These are phyloP conservation scores for Chamaetylas fuelleborni DNA, from an alignment of 2,113 vertebrate species.

Conservation along the genomic window DNA sequence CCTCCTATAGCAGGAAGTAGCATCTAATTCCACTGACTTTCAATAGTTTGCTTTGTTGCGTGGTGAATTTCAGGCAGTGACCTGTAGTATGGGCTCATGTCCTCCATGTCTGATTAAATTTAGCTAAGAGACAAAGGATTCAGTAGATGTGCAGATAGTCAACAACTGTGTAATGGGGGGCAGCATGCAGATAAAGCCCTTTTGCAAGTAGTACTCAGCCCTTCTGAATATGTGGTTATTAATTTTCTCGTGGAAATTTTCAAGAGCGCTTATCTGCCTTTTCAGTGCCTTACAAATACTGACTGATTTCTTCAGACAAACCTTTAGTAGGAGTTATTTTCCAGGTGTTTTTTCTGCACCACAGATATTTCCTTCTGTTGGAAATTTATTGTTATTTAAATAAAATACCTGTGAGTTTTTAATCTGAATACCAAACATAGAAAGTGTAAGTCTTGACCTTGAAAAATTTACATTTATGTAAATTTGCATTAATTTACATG, in stretches of 20 bases:
- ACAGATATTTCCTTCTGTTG: not conserved
- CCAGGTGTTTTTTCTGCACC: not conserved
- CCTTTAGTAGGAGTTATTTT: not conserved
- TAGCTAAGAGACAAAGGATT: constrained; percentile 3
- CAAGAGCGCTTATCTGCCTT: not conserved
- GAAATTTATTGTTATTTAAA: not conserved
- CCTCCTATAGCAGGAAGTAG: not conserved
- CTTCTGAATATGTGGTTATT: not conserved
- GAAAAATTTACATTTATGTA: not conserved
- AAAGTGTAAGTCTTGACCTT: not conserved
- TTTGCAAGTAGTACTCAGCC: not conserved
- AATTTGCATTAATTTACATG: not conserved
- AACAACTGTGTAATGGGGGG: not conserved
- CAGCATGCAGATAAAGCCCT: not conserved
- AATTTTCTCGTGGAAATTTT: not conserved
- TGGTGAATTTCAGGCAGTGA: constrained; percentile 1
- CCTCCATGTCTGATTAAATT: constrained; percentile 36
- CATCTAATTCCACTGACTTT: not conserved
- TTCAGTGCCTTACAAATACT: not conserved
- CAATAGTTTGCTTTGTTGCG: not conserved
- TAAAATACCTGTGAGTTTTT: not conserved
- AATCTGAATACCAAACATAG: not conserved
- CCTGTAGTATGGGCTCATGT: not conserved
- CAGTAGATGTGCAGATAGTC: not conserved
- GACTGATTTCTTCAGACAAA: not conserved